Base-by-base conservation (phyloP, 2,113 vertebrate species). In the Calidris pugnax region DNA sequence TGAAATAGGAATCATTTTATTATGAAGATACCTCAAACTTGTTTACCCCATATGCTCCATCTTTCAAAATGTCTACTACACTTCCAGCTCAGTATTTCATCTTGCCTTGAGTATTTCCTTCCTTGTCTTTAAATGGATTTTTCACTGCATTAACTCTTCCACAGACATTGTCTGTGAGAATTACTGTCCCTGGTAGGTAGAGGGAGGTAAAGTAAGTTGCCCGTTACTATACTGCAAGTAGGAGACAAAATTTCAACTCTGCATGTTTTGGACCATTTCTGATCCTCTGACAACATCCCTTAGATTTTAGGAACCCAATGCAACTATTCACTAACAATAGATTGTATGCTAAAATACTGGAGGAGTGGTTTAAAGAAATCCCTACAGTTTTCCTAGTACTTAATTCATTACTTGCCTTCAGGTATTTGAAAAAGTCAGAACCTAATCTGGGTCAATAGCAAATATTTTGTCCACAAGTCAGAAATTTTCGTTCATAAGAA, bases 11-110 rank as follows among this genome's bases (percentile, higher is more conserved):
- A 96, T 87, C 84, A 63, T 87, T 95, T 95, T 92, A 79, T 95
- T 97, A 82, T 35, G 71, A 84, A 95, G 92, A 95, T 76, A 87
- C 57, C 74, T 96, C 94, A 91, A 93, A 85, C 84, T 72, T 95
- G 94, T 95, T 97, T 97, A 96, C 17, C 32, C 57, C 77, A 45
- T 73, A 76, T 5, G 35, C 66, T 43, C 33, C 80, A 93, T 97
- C 81, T 62, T 95, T 95, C 94, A 95, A 96, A 92, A 77, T 2
- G 77, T 73, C 91, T 76, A 28, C 66, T 57, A 32, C n/a, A 48
- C 50, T 89, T 95, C n/a, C 76, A 96, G 83, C 73, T 75, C 66
- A 72, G 66, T 87, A 87, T 83, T 95, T 95, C 67, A 77, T 79
- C 91, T 60, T 79, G 60, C 72, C 79, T 72, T 26, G 32, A 87